Conservation (phyloP, 2,888 invertebrate species). For the Microdon myrmicae region DNA sequence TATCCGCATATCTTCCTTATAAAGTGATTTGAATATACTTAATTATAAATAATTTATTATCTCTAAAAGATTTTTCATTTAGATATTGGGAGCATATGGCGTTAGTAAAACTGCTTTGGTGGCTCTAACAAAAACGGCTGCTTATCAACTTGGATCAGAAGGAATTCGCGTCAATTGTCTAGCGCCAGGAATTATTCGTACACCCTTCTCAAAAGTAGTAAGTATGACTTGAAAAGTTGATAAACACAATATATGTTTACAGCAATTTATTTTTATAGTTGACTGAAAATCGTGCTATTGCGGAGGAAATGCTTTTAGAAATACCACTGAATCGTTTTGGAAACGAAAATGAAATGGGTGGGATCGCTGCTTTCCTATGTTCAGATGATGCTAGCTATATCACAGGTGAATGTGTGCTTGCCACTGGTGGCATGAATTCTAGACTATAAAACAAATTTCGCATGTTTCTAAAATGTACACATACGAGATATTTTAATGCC, state of each 20-base stretch:
- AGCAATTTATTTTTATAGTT: too few relatives aligned
- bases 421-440: slow-evolving; percentile 80
- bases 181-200: slow-evolving; percentile 91
- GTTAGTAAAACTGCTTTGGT: slow-evolving; percentile 93
- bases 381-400: slow-evolving; percentile 88
- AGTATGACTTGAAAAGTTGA: slow-evolving; percentile 60
- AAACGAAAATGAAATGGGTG: slow-evolving; percentile 78
- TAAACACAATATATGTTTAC: slow-evolving; percentile 3
- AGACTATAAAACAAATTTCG: slow-evolving; percentile 72
- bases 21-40: slow-evolving; percentile 67
- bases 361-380: slow-evolving; percentile 82
- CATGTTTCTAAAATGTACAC: too few relatives aligned
- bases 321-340: slow-evolving; percentile 79
- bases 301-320: slow-evolving; percentile 70
- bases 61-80: slow-evolving; percentile 6
- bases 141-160: slow-evolving; percentile 78
- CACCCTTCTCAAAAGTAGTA: slow-evolving; percentile 86
- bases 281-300: slow-evolving; percentile 70
- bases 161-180: slow-evolving; percentile 94
- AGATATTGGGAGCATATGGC: slow-evolving; percentile 91
- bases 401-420: slow-evolving; percentile 86
- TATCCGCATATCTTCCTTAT: slow-evolving; percentile 84
- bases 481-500: too few relatives aligned
- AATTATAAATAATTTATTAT: background rate
- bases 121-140: slow-evolving; percentile 86